Evolutionary conservation across 1,140 invertebrate genomes (phyloP).

Genomic region (Sycobia sp.): DNA sequence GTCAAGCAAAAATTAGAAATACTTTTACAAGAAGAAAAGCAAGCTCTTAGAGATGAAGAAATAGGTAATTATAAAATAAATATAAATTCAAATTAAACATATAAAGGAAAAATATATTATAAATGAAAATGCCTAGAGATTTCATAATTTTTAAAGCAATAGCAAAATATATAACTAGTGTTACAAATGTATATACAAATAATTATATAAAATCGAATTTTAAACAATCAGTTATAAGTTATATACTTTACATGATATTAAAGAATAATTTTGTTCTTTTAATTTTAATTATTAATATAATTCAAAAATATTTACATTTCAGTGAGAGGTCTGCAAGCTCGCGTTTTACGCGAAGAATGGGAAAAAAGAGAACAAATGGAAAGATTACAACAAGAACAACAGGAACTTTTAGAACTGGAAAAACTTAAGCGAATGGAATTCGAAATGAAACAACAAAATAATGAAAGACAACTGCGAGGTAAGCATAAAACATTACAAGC

Average conservation of each 20-base stretch:
- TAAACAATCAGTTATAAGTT: not conserved
- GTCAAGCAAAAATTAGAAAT: constrained; percentile 70
- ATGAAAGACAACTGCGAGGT: constrained; percentile 73
- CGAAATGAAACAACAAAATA: constrained; percentile 72
- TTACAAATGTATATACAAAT: no score
- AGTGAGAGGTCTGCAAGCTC: constrained; percentile 55
- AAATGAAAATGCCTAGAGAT: not conserved
- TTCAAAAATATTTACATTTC: constrained; percentile 31
- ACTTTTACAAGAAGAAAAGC: constrained; percentile 77
- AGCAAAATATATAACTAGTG: no score
- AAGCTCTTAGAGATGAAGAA: constrained; percentile 83
- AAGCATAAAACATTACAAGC: constrained; percentile 33
- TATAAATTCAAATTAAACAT: not conserved
- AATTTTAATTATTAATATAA: constrained; percentile 2
- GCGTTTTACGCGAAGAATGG: constrained; percentile 82
- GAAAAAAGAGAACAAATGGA: constrained; percentile 80
- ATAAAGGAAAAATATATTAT: no score
- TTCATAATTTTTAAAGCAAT: not conserved
- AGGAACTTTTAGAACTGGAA: constrained; percentile 73
- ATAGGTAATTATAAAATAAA: constrained; percentile 59
- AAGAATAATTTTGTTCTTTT: not conserved
- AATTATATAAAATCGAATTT: no score
- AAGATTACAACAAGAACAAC: constrained; percentile 75
- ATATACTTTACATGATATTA: not conserved
- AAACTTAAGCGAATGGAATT: constrained; percentile 75